Evolutionary conservation across 2,888 invertebrate genomes (phyloP), one percentile per base, ranked within the genome.

Genomic region (Halictus ligatus): DNA sequence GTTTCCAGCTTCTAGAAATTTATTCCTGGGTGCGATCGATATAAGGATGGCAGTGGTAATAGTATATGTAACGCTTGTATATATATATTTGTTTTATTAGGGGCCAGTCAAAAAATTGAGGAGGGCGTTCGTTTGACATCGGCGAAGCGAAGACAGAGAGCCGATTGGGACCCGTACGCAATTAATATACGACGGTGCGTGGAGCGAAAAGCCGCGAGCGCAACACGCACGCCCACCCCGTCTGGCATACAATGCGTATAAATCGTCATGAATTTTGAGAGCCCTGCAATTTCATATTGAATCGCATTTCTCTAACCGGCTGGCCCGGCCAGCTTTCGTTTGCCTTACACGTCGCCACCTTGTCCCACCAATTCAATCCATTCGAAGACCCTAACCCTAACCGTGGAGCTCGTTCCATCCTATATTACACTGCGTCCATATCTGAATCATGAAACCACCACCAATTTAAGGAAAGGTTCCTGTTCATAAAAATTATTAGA

Each of bases 181-280:
- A 93, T 93, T 93, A 93, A 92, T 92, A 92, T 90, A 89, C 87
- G 89, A 88, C 88, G 81, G 81, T 88, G 88, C 87, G 88, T 85
- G 81, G 90, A 84, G 89, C 88, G 89, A 83, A 80, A 83, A 83
- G 85, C 85, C 81, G 80, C 79, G 89, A 83, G 80, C 81, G 86
- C 87, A 84, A 87, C 88, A 84, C 80, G 85, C 88, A 91, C 93
- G 92, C 93, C 93, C 92, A 92, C 88, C 81, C 87, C 91, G 86
- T 88, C 80, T 90, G 85, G 89, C 91, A 92, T 89, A 93, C 93
- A 92, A 92, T 92, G 89, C 91, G 89, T 90, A 93, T 93, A 93
- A 93, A 93, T 93, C 93, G 93, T 92, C 91, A 93, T 93, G 93
- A 93, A 93, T 93, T 93, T 93, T 93, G 92, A 93, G 92, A 92